A percentile compares a stretch with the other conserved stretches of the same genome.
Conservation (phyloP, 2,113 vertebrate genomes). For the Mesocricetus auratus region DNA sequence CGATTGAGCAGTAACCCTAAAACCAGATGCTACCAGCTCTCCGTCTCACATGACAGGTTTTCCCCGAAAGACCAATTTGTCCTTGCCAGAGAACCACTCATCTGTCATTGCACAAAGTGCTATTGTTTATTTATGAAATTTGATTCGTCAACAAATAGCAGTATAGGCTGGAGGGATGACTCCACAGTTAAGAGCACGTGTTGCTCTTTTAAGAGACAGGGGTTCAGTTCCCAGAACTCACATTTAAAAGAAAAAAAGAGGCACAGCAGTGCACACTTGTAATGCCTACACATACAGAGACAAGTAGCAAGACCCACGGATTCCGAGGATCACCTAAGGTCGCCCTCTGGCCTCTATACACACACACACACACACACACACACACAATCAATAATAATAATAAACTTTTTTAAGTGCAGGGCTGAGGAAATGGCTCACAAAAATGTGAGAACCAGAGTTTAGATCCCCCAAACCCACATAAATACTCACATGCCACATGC, state of each 20-base stretch:
- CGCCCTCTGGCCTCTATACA: not conserved
- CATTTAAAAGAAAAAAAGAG: not conserved
- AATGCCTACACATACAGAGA: not conserved
- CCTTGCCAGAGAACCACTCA: not conserved
- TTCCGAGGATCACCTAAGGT: too few relatives aligned
- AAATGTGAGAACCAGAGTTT: not conserved
- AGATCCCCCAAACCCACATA: not conserved
- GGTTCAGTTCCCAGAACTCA: not conserved
- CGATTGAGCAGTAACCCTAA: not conserved
- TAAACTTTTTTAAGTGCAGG: not conserved
- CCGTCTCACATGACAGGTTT: fast-evolving
- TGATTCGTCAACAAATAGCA: not conserved
- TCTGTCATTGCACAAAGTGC: not conserved
- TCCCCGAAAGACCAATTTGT: not conserved
- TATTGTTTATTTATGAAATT: not conserved
- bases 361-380: not conserved
- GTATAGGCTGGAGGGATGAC: not conserved
- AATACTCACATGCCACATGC: not conserved
- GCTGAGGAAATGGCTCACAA: not conserved
- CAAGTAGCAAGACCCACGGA: not conserved
- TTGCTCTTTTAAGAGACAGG: not conserved
- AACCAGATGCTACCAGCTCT: not conserved
- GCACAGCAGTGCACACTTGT: too few relatives aligned
- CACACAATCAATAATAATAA: not conserved
- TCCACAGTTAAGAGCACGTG: not conserved